Base-by-base conservation (phyloP, 2,113 vertebrate genomes). In the Prunella himalayana region DNA sequence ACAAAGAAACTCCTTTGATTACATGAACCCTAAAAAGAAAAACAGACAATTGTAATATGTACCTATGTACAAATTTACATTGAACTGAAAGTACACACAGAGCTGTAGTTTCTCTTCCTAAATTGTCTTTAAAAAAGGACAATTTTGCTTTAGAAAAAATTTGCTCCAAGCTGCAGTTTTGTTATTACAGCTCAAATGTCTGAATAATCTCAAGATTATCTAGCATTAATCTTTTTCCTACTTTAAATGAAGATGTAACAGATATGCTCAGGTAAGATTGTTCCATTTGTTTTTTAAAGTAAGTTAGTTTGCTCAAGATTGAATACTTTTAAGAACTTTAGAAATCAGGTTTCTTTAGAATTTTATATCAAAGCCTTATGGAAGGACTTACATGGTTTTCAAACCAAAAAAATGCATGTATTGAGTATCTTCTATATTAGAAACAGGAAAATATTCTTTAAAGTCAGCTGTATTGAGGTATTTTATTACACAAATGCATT, bases 21-120 rank as follows among this genome's bases (percentile, higher is more conserved):
- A 98, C 98, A 98, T 97, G 96, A 98, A 96, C 92, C 97, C 98
- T 98, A 95, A 97, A 98, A 98, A 97, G 96, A 97, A 97, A 98
- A 98, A 97, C 97, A 98, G 95, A 97, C 87, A 98, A 94, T 95
- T 97, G 96, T 98, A 95, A 98, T 81, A 94, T 5, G 41, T 68
- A 68, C 93, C 95, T 92, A 79, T 89, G 95, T 94, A 95, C 63
- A 97, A 79, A 94, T 81, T 60, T 22, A 94, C 82, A 95, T 65
- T 61, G 92, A 95, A 87, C 63, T 94, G 84, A 96, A 97, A 94
- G 91, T 17, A 94, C 77, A 97, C 37, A 88, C 51, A 95, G 88
- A 95, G 65, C 53, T n/a, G 81, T 10, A 49, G 71, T 14, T 95
- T 60, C 84, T 93, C 87, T 53, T 88, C 60, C 86, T 63, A 89